Evolutionary conservation across 2,797 vertebrate species (phyloP).

Genomic region (Neostethus bicornis): DNA sequence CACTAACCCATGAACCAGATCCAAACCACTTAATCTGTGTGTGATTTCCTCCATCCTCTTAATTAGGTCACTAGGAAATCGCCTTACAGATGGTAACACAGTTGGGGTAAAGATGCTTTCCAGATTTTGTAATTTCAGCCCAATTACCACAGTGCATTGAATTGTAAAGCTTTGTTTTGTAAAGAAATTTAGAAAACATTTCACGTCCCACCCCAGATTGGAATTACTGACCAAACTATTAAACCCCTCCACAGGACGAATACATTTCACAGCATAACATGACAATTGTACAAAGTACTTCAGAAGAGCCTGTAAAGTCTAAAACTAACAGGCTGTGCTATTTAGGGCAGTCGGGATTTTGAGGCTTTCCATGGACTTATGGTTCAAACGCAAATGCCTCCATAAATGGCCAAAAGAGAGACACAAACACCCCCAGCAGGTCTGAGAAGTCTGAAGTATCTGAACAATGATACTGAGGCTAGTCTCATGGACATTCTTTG

Average conservation of each 20-base stretch:
- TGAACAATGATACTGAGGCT: slow-evolving; percentile 32
- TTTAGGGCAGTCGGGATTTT: slow-evolving; percentile 27
- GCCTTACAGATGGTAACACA: slow-evolving; percentile 48
- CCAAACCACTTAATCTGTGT: slow-evolving; percentile 32
- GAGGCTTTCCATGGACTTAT: slow-evolving; percentile 22
- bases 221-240: slow-evolving; percentile 3
- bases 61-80: slow-evolving; percentile 51
- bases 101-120: slow-evolving; percentile 46
- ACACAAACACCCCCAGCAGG: slow-evolving; percentile 19
- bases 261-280: slow-evolving; percentile 10
- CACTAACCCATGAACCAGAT: slow-evolving; percentile 19
- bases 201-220: slow-evolving; percentile 11
- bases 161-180: slow-evolving; percentile 27
- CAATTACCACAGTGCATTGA: slow-evolving; percentile 38
- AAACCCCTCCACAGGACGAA: slow-evolving; percentile 9
- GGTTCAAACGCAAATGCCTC: slow-evolving; percentile 27
- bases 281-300: slow-evolving; percentile 13
- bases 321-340: slow-evolving; percentile 19
- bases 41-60: slow-evolving; percentile 47
- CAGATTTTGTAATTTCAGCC: slow-evolving; percentile 33
- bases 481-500: slow-evolving; percentile 39
- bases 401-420: slow-evolving; percentile 63
- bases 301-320: slow-evolving; percentile 35
- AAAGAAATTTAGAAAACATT: slow-evolving; percentile 27
- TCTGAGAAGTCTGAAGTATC: slow-evolving; percentile 7